Evolutionary conservation across 1,140 invertebrate species (phyloP), one percentile per base, ranked within the genome.

Genomic region (Drosophila pallidifrons): DNA sequence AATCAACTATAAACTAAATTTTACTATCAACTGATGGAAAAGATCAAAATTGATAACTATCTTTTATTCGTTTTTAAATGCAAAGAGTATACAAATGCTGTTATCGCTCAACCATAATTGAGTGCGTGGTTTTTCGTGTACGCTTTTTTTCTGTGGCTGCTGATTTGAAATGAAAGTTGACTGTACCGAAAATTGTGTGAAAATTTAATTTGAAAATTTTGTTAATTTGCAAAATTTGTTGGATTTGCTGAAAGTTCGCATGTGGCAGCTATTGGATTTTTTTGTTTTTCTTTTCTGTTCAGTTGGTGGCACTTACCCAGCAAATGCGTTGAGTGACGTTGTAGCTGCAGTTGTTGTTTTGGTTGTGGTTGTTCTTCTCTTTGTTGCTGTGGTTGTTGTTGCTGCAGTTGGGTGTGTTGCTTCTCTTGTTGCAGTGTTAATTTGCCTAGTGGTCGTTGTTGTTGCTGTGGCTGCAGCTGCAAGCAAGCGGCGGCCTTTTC

Each of bases 401-500:
- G 55, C 43, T 75, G 58, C 68, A 68, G 25, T 30, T 13, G 57
- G 32, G 28, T 43, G 45, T 64, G 60, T 59, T 54, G 68, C 41
- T 51, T 28, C 59, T 79, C 38, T 52, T 61, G 63, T 43, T 60
- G 60, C 41, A 66, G 49, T 52, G 16, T 41, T 61, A 46, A 52
- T 32, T 72, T 58, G 55, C 41, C 58, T 25, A 64, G 58, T 67
- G 49, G 51, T 87, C 63, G 79, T 88, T 78, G 81, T 55, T 68
- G 32, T 49, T 57, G 49, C 45, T 49, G 46, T 65, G 51, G 46
- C 58, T 80, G 82, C 66, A 88, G 80, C 83, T 87, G 80, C 46
- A 80, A 83, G 76, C 75, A 74, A 72, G 71, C 82, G 73, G 69
- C 77, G 51, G 66, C 81, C 68, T 83, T 89, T 81, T 88, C 57